phyloP scores from a whole-genome alignment of 2,888 invertebrate species.

The Auanema freiburgensis region DNA sequence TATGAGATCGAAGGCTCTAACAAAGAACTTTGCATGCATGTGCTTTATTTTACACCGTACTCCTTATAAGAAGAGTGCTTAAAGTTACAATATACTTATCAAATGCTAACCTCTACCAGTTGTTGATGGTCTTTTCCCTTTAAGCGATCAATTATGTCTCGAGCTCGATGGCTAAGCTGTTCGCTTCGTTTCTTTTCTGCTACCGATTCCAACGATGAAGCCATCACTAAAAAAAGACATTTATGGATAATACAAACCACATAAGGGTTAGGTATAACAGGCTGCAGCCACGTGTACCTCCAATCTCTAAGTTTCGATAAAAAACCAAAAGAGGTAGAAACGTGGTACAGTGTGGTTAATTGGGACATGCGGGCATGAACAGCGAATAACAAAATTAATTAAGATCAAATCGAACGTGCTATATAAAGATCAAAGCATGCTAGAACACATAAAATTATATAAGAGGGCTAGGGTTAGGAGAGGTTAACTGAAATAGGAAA shows the following conservation, averaged over 20 bases:
- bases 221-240: conserved; percentile 39
- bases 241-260: background rate
- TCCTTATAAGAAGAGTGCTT: background rate
- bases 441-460: no score
- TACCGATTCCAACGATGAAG: conserved; percentile 44
- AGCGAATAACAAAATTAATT: no score
- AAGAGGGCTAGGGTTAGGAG: no score
- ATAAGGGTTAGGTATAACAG: no score
- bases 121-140: conserved; percentile 30
- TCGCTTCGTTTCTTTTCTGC: conserved; percentile 32
- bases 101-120: conserved; percentile 39
- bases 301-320: background rate
- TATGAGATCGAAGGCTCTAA: no score
- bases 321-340: background rate
- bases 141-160: conserved; percentile 29
- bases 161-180: conserved; percentile 26
- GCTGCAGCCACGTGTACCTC: no score
- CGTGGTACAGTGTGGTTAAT: no score
- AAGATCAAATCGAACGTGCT: no score
- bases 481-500: no score
- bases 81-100: conserved; percentile 9
- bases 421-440: no score
- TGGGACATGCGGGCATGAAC: no score
- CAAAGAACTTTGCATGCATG: background rate
- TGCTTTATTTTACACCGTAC: conserved; percentile 6